phyloP scores from a whole-genome alignment of 2,888 invertebrate species.

The Abscondita cerata region DNA sequence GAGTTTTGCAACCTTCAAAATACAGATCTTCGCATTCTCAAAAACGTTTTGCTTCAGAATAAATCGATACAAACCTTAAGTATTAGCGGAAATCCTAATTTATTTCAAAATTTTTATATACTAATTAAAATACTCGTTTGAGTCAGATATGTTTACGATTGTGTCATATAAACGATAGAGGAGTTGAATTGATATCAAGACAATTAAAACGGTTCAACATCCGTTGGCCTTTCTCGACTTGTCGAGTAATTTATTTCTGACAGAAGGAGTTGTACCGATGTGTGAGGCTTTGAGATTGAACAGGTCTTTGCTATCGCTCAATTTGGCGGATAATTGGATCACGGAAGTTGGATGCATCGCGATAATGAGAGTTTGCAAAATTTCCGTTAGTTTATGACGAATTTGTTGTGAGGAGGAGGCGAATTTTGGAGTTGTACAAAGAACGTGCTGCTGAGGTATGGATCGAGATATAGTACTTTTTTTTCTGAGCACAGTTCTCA shows the following conservation, averaged over 20 bases:
- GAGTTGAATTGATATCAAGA: constrained; percentile 45
- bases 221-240: constrained; percentile 52
- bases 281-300: constrained; percentile 52
- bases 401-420: constrained; percentile 45
- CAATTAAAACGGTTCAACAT: constrained; percentile 41
- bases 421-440: constrained; percentile 31
- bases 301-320: constrained; percentile 46
- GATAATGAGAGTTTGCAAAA: constrained; percentile 43
- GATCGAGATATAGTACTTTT: too few species aligned
- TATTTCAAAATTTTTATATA: constrained; percentile 50
- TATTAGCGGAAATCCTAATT: constrained; percentile 53
- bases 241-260: constrained; percentile 53
- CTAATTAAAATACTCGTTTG: constrained; percentile 46
- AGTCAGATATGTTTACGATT: constrained; percentile 49
- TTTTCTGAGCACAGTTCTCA: too few species aligned
- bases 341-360: constrained; percentile 42
- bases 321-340: constrained; percentile 51
- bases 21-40: constrained; percentile 48
- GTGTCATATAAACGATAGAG: constrained; percentile 51
- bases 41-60: constrained; percentile 43
- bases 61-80: constrained; percentile 49
- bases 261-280: constrained; percentile 48
- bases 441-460: constrained; percentile 12
- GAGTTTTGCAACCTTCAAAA: constrained; percentile 50
- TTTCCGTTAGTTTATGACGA: constrained; percentile 52